Conservation (phyloP, 2,797 vertebrate species). For the Salmo trutta region DNA sequence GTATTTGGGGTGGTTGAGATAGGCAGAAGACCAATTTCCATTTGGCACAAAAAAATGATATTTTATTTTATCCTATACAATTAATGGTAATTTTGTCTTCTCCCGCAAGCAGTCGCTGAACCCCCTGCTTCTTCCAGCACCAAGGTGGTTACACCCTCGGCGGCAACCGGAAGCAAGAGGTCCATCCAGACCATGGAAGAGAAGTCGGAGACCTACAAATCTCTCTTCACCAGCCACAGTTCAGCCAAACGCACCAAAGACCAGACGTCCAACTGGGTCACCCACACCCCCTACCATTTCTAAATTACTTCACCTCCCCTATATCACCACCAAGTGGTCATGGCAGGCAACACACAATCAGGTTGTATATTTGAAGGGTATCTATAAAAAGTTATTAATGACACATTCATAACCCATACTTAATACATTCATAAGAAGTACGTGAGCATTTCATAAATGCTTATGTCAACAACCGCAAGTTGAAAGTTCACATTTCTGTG, state of each 20-base stretch:
- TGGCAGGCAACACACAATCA: not conserved
- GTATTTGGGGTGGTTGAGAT: too few relatives aligned
- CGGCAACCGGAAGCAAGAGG: conserved; percentile 71
- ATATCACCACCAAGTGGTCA: conserved; percentile 54
- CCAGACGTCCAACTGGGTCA: conserved; percentile 94
- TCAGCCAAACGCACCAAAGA: conserved; percentile 94
- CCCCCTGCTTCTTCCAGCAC: conserved; percentile 59
- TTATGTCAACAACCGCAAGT: not conserved
- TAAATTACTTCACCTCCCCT: conserved; percentile 59
- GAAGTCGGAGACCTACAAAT: conserved; percentile 91
- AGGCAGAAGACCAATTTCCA: too few relatives aligned
- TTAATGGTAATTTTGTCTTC: not conserved
- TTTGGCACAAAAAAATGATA: too few relatives aligned
- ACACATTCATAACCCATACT: not conserved
- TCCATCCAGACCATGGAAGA: conserved; percentile 75
- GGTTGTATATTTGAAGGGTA: not conserved
- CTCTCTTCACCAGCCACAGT: conserved; percentile 95
- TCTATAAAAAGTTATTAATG: not conserved
- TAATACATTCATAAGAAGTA: not conserved
- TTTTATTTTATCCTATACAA: too few relatives aligned
- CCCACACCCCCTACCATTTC: conserved; percentile 95
- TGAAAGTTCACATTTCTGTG: too few relatives aligned
- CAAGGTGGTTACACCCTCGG: conserved; percentile 33
- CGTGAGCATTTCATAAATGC: not conserved
- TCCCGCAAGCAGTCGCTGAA: conserved; percentile 53